Base-by-base conservation (phyloP, 1,140 invertebrate species). In the Nylanderia fulva region DNA sequence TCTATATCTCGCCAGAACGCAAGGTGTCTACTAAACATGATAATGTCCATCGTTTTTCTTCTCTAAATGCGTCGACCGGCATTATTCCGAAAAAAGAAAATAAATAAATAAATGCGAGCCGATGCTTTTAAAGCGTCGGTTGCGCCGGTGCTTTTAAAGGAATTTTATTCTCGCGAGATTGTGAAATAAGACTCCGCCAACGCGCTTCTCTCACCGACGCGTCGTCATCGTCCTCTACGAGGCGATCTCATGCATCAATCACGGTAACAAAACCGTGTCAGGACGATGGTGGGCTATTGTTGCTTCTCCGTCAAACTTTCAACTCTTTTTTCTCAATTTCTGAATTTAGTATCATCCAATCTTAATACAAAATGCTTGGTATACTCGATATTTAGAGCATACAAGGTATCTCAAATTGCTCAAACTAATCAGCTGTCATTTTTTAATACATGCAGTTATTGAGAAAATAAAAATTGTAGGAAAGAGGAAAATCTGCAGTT, bases 11-110 rank as follows among this genome's bases (percentile, higher is more conserved):
- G 64, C 8, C 33, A n/a, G 15, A 79, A 68, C 42, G 76, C 76
- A 54, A 56, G 33, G 52, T 42, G 61, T 85, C 64, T 68, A 60
- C 68, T 24, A 61, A 48, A 48, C 58, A 54, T 36, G 54, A 58
- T 82, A 82, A 82, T 74, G 54, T 52, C 15, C 48, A 27, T 85
- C 85, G 76, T 85, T 77, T 85, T 76, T 85, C 69, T 72, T 63
- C 45, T 72, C 52, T 27, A 58, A 82, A 36, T 29, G n/a, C n/a
- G 29, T 63, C 84, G 83, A 39, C 33, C n/a, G 52, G 48, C 27
- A 85, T 86, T 85, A 85, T 77, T 63, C 45, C 48, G 27, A n/a
- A 18, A 45, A 56, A 48, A 33, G 3, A 1, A 72, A 72, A 71
- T 48, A 58, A 33, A 33, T 33, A 72, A 72, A 71, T 48, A 58